A percentile compares a stretch with the other conserved stretches of the same genome.
These are phyloP conservation scores for Protaetia brevitarsis DNA, from an alignment of 1,140 invertebrate genomes.

Conservation along the genomic window DNA sequence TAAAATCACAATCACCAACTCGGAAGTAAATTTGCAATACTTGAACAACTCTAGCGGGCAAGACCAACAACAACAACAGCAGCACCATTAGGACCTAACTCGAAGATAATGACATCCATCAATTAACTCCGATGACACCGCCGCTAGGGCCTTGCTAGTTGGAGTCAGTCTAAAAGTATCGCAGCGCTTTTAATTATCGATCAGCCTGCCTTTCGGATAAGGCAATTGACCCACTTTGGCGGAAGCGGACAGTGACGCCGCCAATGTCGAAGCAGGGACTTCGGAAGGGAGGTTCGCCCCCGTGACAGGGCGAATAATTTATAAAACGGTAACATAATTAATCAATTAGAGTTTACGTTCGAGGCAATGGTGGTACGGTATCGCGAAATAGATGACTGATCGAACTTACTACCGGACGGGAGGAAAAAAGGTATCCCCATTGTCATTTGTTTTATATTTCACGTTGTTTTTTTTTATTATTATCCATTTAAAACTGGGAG, in stretches of 20 bases:
- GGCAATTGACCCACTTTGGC: not conserved
- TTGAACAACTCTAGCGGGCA: not conserved
- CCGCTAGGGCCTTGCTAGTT: not conserved
- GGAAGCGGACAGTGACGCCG: not conserved
- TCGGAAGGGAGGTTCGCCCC: not conserved
- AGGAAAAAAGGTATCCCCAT: no score
- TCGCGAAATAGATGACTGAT: not conserved
- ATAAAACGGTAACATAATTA: conserved; percentile 11
- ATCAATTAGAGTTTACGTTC: conserved; percentile 6
- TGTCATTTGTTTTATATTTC: no score
- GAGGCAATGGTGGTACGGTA: not conserved
- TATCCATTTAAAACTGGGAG: no score
- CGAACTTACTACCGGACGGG: no score
- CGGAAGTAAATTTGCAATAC: no score
- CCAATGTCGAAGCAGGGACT: not conserved
- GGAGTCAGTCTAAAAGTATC: not conserved
- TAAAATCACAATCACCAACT: no score
- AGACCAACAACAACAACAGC: not conserved
- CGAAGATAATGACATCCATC: not conserved
- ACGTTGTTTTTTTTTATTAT: no score
- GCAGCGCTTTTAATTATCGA: conserved; percentile 7
- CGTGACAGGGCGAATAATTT: not conserved
- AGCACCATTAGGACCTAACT: not conserved
- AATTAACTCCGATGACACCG: not conserved
- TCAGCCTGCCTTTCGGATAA: not conserved